These are phyloP conservation scores for Gasteruption jaculator DNA, from an alignment of 2,888 invertebrate species.

Conservation along the genomic window DNA sequence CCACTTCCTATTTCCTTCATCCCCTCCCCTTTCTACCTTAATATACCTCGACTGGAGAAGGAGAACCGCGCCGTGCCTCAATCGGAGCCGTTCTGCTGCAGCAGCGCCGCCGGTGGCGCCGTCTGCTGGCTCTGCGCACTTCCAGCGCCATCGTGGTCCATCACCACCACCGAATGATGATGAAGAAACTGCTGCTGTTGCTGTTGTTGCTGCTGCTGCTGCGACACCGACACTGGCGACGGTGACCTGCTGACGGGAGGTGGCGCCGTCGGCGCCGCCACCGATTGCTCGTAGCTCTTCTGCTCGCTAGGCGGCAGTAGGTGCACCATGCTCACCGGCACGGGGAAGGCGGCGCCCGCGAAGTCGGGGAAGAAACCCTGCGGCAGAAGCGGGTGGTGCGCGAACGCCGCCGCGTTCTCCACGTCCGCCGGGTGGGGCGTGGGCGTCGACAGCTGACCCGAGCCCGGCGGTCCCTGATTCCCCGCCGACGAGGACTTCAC, in stretches of 20 bases:
- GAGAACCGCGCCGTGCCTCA: too few relatives aligned
- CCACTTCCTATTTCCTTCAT: too few relatives aligned
- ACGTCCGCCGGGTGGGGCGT: conserved; percentile 36
- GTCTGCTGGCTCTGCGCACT: conserved; percentile 60
- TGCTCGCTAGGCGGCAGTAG: conserved; percentile 76
- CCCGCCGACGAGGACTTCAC: conserved; percentile 54
- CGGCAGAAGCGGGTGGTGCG: conserved; percentile 54
- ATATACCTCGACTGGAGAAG: too few relatives aligned
- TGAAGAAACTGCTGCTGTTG: conserved; percentile 58
- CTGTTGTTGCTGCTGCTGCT: conserved; percentile 54
- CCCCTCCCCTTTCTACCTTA: too few relatives aligned
- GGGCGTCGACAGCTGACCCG: conserved; percentile 32
- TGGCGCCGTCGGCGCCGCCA: conserved; percentile 16
- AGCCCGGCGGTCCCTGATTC: conserved; percentile 39
- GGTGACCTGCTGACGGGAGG: conserved; percentile 11
- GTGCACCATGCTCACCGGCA: conserved; percentile 82
- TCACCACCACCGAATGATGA: conserved; percentile 37
- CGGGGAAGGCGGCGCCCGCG: conserved; percentile 68
- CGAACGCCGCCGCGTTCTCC: conserved; percentile 36
- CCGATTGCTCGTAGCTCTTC: conserved; percentile 62
- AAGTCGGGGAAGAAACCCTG: conserved; percentile 83
- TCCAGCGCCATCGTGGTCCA: conserved; percentile 34
- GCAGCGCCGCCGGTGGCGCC: conserved; percentile 61
- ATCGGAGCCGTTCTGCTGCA: conserved; percentile 79
- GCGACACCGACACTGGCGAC: conserved; percentile 12